phyloP scores from a whole-genome alignment of 2,888 invertebrate species.

The Rhagophthalmus giganteus region DNA sequence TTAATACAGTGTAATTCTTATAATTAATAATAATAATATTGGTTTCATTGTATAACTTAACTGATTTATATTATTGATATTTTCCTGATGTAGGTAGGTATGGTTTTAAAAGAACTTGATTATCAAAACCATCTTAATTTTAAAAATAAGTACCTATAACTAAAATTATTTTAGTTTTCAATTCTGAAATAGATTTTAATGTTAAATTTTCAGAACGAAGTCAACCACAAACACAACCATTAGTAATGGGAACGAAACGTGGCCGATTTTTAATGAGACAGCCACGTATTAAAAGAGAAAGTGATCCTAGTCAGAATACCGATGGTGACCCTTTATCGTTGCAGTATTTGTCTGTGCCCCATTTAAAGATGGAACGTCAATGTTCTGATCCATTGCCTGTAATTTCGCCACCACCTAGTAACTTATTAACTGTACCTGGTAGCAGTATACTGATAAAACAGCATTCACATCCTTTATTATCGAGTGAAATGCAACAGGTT shows the following conservation, averaged over 20 bases:
- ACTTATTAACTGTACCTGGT: slow-evolving; percentile 62
- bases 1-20: too few relatives aligned
- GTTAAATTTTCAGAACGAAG: slow-evolving; percentile 39
- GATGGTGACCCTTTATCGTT: slow-evolving; percentile 52
- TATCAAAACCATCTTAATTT: too few relatives aligned
- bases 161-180: too few relatives aligned
- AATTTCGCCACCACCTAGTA: slow-evolving; percentile 56
- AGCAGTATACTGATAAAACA: slow-evolving; percentile 65
- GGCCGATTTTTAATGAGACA: slow-evolving; percentile 69
- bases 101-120: too few relatives aligned
- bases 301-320: slow-evolving; percentile 57
- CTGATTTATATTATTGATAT: too few relatives aligned
- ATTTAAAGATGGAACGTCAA: slow-evolving; percentile 60
- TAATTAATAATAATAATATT: too few relatives aligned
- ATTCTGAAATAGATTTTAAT: too few relatives aligned
- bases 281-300: slow-evolving; percentile 67
- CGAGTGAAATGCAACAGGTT: slow-evolving; percentile 58
- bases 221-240: slow-evolving; percentile 35
- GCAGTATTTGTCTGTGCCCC: slow-evolving; percentile 57
- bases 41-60: too few relatives aligned
- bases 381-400: slow-evolving; percentile 64
- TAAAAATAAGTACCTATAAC: too few relatives aligned
- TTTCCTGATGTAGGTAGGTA: too few relatives aligned
- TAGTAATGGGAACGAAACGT: slow-evolving; percentile 61
- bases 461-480: slow-evolving; percentile 67